phyloP scores from a whole-genome alignment of 2,113 vertebrate genomes.

The Pelusios castaneus region DNA sequence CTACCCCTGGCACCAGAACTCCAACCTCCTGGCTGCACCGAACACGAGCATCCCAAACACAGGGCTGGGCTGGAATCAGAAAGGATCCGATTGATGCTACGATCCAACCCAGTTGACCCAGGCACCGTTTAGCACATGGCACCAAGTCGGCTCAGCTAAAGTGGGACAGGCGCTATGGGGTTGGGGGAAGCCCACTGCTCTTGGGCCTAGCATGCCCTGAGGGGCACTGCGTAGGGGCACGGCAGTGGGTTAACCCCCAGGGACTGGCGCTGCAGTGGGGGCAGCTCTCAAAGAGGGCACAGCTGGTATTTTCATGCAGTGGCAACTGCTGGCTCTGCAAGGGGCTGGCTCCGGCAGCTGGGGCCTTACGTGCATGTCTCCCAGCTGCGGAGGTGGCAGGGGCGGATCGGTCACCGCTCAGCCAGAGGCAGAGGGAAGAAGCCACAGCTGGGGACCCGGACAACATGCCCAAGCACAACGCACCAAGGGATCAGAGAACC shows the following conservation, averaged over 20 bases:
- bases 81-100: not conserved
- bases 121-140: not conserved
- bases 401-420: not conserved
- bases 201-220: not conserved
- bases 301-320: conserved; percentile 24
- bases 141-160: not conserved
- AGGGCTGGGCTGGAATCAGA: not conserved
- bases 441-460: not conserved
- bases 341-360: not conserved
- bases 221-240: not conserved
- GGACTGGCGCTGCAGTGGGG: not conserved
- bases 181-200: not conserved
- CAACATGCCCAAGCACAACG: not conserved
- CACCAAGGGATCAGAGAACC: not conserved
- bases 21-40: not conserved
- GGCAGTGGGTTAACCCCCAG: not conserved
- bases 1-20: not conserved
- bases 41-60: not conserved
- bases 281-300: not conserved
- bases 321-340: not conserved
- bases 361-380: not conserved
- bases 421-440: not conserved
- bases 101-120: not conserved
- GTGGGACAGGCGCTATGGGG: not conserved
- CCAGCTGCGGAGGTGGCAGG: not conserved